Evolutionary conservation across 2,797 vertebrate species (phyloP), one percentile per base, ranked within the genome.

Genomic region (Rhincodon typus): DNA sequence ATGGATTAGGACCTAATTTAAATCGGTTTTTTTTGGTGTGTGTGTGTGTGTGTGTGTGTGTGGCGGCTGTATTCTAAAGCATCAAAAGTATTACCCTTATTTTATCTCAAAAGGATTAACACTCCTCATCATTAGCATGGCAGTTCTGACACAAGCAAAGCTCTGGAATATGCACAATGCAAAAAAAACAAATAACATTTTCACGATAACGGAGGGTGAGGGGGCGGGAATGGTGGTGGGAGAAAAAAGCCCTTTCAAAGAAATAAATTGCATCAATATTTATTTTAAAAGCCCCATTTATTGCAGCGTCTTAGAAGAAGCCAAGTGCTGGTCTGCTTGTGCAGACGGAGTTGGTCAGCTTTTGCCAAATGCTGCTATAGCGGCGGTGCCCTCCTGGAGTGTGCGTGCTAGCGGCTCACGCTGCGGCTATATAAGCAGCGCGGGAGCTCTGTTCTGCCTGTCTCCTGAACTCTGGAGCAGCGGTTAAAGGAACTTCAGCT

Each of bases 401-500:
- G 94, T 94, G 94, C 94, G 90, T 93, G 90, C 70, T 34, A 38
- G 94, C 94, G 69, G 94, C 30, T 94, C 94, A 94, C 94, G 94
- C 94, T 72, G 69, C 70, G 94, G 94, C 42, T 94, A 94, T 94
- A 94, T 94, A 94, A 94, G 69, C 12, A 94, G 94, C 94, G 94
- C 70, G 70, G 94, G 70, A 72, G 67, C 94, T 74, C 69, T 98
- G 98, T 96, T 96, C 96, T 97, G 98, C 97, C 98, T 98, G 98
- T 98, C 98, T 98, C 98, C 98, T 98, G 97, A 97, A 98, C 98
- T 97, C 98, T 98, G 98, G 98, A 98, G 98, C 98, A 98, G 98
- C 98, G 94, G 34, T 94, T 74, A 74, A 94, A 74, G 67, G 46
- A 94, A 50, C 70, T 94, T 94, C 94, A 94, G 69, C 94, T 94